phyloP scores from a whole-genome alignment of 2,797 vertebrate genomes.

The Myotis daubentonii region DNA sequence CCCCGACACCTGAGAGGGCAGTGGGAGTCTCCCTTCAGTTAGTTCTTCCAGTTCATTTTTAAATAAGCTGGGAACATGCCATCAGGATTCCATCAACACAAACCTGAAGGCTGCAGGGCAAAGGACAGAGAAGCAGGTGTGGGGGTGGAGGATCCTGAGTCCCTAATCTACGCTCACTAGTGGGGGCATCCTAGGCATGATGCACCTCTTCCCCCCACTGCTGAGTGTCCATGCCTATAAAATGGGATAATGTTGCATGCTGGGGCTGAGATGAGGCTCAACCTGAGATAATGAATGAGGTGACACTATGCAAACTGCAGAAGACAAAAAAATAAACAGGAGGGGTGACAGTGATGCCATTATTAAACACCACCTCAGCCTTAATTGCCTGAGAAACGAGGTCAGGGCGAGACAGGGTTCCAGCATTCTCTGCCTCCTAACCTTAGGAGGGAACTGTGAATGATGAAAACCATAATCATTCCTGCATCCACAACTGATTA shows the following conservation, averaged over 20 bases:
- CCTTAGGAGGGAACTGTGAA: not conserved
- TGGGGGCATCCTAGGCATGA: not conserved
- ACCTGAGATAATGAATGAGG: not conserved
- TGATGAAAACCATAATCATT: not conserved
- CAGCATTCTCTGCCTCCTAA: not conserved
- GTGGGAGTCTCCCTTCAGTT: not conserved
- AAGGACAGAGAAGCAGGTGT: fast-evolving
- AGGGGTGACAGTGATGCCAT: not conserved
- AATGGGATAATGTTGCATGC: not conserved
- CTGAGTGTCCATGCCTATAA: not conserved
- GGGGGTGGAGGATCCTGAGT: not conserved
- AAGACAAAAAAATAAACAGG: not conserved
- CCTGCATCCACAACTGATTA: not conserved
- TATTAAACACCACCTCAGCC: not conserved
- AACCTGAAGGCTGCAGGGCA: not conserved
- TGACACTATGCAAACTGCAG: not conserved
- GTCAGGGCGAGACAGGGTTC: not conserved
- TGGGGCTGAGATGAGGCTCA: not conserved
- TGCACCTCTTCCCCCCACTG: not conserved
- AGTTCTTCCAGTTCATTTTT: not conserved
- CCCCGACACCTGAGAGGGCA: not conserved
- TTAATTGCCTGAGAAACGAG: slow-evolving; percentile 2
- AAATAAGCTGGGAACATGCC: not conserved
- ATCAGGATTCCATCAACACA: not conserved
- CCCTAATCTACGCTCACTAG: fast-evolving